Conservation (phyloP, 2,888 invertebrate species). For the Zonitis immaculata region DNA sequence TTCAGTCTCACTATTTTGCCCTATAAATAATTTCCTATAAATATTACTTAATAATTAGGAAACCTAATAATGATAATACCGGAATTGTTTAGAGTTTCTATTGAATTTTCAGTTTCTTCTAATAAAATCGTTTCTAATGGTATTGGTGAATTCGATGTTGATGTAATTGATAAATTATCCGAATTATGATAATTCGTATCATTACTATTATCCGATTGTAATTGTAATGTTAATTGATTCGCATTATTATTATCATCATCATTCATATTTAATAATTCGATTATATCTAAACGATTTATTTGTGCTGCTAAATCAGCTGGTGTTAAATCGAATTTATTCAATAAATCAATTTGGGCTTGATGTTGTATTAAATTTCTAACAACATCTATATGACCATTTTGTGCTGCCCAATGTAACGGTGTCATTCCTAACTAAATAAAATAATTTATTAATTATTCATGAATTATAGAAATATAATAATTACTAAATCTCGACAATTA, state of each 20-base stretch:
- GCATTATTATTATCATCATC: slow-evolving; percentile 30
- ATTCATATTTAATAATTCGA: slow-evolving; percentile 52
- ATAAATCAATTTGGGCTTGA: slow-evolving; percentile 65
- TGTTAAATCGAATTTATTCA: slow-evolving; percentile 71
- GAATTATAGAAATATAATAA: slow-evolving; percentile 7
- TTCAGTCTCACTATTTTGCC: slow-evolving; percentile 4
- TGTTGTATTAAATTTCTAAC: slow-evolving; percentile 65
- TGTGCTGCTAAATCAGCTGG: slow-evolving; percentile 64
- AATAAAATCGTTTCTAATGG: slow-evolving; percentile 22
- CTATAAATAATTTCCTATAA: neutral
- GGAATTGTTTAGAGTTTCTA: slow-evolving; percentile 8
- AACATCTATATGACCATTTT: slow-evolving; percentile 68
- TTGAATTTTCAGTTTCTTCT: slow-evolving; percentile 14
- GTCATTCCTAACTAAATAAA: slow-evolving; percentile 73
- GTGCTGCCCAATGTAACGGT: slow-evolving; percentile 91
- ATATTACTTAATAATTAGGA: neutral
- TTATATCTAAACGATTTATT: slow-evolving; percentile 59
- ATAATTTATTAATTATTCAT: neutral
- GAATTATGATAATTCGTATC: neutral
- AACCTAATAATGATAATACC: neutral
- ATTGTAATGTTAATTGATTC: slow-evolving; percentile 33
- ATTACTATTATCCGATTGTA: slow-evolving; percentile 21
- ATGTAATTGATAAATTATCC: slow-evolving; percentile 6
- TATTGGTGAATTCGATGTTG: slow-evolving; percentile 15
- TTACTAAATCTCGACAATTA: slow-evolving; percentile 74